Percentiles rank a stretch among this genome's conserved stretches.
Evolutionary conservation across 2,888 invertebrate species (phyloP).

Genomic region (Ochropleura plecta): DNA sequence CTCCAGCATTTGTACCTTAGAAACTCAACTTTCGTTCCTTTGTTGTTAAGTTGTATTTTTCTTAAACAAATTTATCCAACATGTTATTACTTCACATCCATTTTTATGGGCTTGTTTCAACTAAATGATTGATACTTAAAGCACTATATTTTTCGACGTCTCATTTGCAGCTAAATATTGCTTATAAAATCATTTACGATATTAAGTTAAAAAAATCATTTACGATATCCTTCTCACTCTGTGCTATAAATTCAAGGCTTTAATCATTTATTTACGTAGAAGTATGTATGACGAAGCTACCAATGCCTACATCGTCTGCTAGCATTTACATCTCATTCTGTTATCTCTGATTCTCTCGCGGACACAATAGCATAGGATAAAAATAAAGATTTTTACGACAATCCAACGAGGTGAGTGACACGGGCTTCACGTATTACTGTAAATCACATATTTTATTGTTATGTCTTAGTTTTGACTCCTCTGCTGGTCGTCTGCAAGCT

Average conservation of each 20-base stretch:
- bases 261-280: not conserved
- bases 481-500: conserved; percentile 30
- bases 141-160: no score
- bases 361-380: conserved; percentile 58
- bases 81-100: no score
- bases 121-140: no score
- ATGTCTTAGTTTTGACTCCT: conserved; percentile 60
- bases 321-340: conserved; percentile 18
- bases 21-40: no score
- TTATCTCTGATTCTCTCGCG: conserved; percentile 40
- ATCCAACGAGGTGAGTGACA: conserved; percentile 63
- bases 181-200: no score
- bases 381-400: conserved; percentile 65
- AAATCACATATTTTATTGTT: conserved; percentile 65
- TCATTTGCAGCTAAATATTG: no score
- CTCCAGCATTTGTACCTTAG: no score
- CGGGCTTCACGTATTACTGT: conserved; percentile 43
- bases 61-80: no score
- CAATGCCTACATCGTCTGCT: not conserved
- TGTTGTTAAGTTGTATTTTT: no score
- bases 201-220: not conserved
- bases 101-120: no score
- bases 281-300: not conserved
- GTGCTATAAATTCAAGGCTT: not conserved
- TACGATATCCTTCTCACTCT: not conserved